phyloP scores from a whole-genome alignment of 2,113 vertebrate species.

The Cheirogaleus medius region DNA sequence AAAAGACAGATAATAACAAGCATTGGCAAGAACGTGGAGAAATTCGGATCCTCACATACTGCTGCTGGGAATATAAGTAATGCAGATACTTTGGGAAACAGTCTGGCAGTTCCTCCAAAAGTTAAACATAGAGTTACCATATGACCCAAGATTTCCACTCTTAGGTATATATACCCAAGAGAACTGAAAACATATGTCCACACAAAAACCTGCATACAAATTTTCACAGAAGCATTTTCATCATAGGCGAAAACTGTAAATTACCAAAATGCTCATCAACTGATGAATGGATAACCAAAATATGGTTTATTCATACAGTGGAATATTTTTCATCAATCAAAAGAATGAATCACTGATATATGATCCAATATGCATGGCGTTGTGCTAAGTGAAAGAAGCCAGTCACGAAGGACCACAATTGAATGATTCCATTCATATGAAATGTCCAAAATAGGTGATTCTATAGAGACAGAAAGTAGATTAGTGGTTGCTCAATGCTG shows the following conservation, averaged over 20 bases:
- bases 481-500: too few species aligned
- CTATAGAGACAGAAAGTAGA: too few species aligned
- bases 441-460: too few species aligned
- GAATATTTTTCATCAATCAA: neutral
- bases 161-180: neutral
- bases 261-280: neutral
- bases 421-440: too few species aligned
- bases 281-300: neutral
- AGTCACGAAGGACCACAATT: too few species aligned
- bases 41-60: neutral
- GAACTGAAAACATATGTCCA: neutral
- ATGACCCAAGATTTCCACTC: neutral
- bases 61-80: neutral
- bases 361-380: too few species aligned
- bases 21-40: neutral
- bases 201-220: neutral
- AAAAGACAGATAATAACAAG: neutral
- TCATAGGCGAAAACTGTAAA: neutral
- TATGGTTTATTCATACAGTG: neutral
- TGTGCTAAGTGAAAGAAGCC: too few species aligned
- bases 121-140: neutral
- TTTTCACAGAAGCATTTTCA: neutral
- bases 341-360: too few species aligned
- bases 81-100: neutral
- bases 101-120: neutral